phyloP scores from a whole-genome alignment of 1,140 invertebrate genomes.

The Nasonia giraulti region DNA sequence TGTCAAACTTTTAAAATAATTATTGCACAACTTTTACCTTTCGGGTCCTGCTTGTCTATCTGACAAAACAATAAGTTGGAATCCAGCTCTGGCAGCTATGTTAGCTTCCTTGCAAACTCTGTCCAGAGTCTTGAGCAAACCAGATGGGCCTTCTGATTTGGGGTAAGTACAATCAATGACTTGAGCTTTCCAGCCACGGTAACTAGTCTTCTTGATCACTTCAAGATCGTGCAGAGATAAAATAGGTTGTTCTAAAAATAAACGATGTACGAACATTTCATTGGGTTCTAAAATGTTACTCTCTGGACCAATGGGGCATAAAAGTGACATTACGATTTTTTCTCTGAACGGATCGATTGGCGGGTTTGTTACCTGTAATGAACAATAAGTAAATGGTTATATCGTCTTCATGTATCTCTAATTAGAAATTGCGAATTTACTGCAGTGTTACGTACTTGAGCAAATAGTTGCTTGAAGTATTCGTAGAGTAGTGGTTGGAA shows the following conservation, averaged over 20 bases:
- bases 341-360: conserved; percentile 99
- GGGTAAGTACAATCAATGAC: conserved; percentile 94
- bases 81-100: conserved; percentile 85
- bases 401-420: neutral
- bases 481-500: conserved; percentile 97
- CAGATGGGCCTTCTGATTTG: conserved; percentile 81
- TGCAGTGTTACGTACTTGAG: conserved; percentile 80
- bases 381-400: conserved; percentile 44
- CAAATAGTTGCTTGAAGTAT: conserved; percentile 99
- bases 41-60: conserved; percentile 86
- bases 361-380: conserved; percentile 93
- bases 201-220: conserved; percentile 88
- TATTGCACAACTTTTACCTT: conserved; percentile 64
- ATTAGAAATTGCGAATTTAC: neutral
- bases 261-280: conserved; percentile 90
- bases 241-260: conserved; percentile 96
- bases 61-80: conserved; percentile 92
- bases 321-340: conserved; percentile 98
- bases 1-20: conserved; percentile 7
- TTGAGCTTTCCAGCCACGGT: conserved; percentile 93
- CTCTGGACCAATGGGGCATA: conserved; percentile 93
- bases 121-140: conserved; percentile 86
- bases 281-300: conserved; percentile 95
- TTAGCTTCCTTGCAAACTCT: conserved; percentile 88
- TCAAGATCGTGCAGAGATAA: conserved; percentile 93